Base-by-base conservation (phyloP, 2,113 vertebrate genomes). In the Oceanites oceanicus region DNA sequence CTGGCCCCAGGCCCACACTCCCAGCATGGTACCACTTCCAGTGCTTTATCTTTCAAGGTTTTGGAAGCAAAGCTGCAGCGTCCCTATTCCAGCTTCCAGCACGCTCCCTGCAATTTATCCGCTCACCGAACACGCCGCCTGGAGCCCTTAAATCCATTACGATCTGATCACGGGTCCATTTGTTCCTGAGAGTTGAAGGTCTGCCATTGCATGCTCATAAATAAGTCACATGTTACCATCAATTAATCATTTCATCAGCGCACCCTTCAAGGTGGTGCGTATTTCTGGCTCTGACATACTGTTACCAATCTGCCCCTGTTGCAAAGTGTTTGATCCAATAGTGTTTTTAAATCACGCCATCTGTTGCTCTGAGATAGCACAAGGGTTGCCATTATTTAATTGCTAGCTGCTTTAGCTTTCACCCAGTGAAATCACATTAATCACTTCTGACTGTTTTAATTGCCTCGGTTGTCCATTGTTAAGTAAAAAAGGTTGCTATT, bases 381-480 rank as follows among this genome's bases (percentile, higher is more conserved):
- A 5, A 87, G 78, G 71, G 47, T 67, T 90, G 87, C 95, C 89
- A 83, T 90, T 73, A 77, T 95, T 96, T 94, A 88, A 94, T 63
- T 95, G 71, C 13, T 76, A 82, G 73, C 83, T 73, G 77, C 89
- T 91, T 94, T 88, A 83, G 95, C 81, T 96, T 96, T 96, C 89
- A 90, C 91, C 92, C 87, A 82, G 45, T 66, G 38, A 88, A 96
- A 94, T 92, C 90, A 83, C 74, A 90, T 96, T 91, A 80, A 93
- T 97, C 95, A 96, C 84, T 95, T 83, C 89, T 90, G 92, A 93
- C 78, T 90, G 25, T 75, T 82, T 92, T 94, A 97, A 97, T 94
- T 94, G 95, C 90, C 55, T 67, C 6, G 0, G 62, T 70, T 92
- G 81, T 73, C 84, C 92, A 79, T 76, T 94, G 91, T 91, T 76